Conservation (phyloP, 2,888 invertebrate genomes). For the Sipha maydis region DNA sequence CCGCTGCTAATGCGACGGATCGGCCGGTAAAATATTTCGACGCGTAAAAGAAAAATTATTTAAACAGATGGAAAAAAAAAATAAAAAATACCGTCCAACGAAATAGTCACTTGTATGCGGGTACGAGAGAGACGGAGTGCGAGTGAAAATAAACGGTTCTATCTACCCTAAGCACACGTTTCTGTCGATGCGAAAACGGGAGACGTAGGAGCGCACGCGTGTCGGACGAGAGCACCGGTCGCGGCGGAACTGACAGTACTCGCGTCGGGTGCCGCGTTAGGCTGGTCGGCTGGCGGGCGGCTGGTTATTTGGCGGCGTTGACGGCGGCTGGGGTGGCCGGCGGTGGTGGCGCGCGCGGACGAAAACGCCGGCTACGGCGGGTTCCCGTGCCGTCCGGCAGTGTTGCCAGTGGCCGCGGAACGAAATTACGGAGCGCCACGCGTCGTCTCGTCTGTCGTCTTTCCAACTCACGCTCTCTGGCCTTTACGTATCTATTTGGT, state of each 20-base stretch:
- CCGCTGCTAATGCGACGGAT: neutral
- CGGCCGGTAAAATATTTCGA: no score
- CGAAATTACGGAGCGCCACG: neutral
- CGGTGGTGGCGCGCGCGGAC: constrained; percentile 33
- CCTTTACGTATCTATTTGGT: no score
- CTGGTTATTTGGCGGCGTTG: constrained; percentile 17
- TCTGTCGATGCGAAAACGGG: neutral
- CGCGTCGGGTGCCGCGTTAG: constrained; percentile 41
- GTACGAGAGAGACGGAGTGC: neutral
- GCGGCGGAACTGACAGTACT: constrained; percentile 54
- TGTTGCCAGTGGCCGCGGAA: constrained; percentile 5
- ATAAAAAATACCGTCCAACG: neutral
- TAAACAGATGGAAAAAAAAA: neutral
- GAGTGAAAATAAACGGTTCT: neutral
- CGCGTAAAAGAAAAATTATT: neutral
- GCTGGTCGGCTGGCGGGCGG: constrained; percentile 23
- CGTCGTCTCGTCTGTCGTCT: neutral
- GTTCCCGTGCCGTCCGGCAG: constrained; percentile 36
- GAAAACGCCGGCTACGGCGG: constrained; percentile 48
- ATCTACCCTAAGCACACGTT: constrained; percentile 6
- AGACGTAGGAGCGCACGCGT: neutral
- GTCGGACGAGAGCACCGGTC: constrained; percentile 46
- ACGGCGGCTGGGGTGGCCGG: constrained; percentile 4
- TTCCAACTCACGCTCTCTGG: no score
- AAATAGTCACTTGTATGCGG: neutral